A percentile compares a stretch with the other conserved stretches of the same genome.
These are phyloP conservation scores for Oophaga pumilio DNA, from an alignment of 2,113 vertebrate species.

Conservation along the genomic window DNA sequence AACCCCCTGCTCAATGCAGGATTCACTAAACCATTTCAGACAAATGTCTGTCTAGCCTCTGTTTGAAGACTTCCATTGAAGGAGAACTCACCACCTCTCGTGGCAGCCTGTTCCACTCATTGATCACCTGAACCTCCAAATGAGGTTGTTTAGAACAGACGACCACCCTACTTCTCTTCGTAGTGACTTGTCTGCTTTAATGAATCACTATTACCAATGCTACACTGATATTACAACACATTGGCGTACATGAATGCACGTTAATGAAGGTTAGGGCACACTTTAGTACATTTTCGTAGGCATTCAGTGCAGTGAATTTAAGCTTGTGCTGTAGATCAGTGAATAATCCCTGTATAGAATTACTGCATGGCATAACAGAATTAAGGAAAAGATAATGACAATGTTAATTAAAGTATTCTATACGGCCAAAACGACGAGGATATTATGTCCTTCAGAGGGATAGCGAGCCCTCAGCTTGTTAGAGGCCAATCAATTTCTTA, in stretches of 20 bases:
- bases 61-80: too few species aligned
- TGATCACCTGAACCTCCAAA: too few species aligned
- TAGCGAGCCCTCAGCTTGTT: conserved; percentile 30
- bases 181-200: not conserved
- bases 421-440: not conserved
- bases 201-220: not conserved
- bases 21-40: too few species aligned
- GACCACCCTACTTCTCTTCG: not conserved
- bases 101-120: too few species aligned
- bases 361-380: not conserved
- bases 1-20: too few species aligned
- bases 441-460: conserved; percentile 16
- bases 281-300: not conserved
- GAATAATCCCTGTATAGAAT: not conserved
- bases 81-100: too few species aligned
- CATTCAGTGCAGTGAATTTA: not conserved
- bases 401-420: not conserved
- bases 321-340: not conserved
- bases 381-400: conserved; percentile 16
- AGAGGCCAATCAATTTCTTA: conserved; percentile 47
- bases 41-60: too few species aligned
- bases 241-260: not conserved
- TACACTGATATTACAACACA: not conserved
- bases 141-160: not conserved
- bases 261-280: not conserved